Evolutionary conservation across 2,113 vertebrate genomes (phyloP), one percentile per base, ranked within the genome.

Genomic region (Catharus bicknelli): DNA sequence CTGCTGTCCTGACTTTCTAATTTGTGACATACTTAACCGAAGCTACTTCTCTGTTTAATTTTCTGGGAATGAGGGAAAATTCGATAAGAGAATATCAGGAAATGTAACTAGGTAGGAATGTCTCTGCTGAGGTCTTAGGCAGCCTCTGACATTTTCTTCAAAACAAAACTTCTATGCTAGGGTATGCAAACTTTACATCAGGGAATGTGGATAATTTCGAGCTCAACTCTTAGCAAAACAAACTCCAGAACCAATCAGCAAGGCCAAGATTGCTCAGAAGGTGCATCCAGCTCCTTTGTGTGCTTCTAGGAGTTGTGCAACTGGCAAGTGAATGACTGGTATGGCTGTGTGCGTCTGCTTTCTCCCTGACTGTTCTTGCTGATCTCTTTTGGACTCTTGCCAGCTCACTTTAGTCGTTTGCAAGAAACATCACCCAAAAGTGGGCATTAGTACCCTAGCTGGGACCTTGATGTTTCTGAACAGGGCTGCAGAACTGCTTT

Each of bases 401-500:
- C n/a, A 38, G 62, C 8, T 79, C 11, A 36, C n/a, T 90, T 88
- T 4, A 64, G 21, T 80, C 2, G 10, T 86, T 77, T 58, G 23
- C 5, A 8, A 54, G 87, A 74, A 76, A 54, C 29, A 58, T 22
- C 67, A 50, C 82, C 45, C 61, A 21, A 53, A 92, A 79, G 16
- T 34, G 54, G 68, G 38, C 63, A 18, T 11, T 6, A 48, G 50
- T 82, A 68, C 58, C 20, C 36, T n/a, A 23, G 36, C 27, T 85
- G 54, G 32, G 32, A 64, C 45, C 54, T 76, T 75, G 36, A 45
- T 72, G 15, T 76, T 92, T 29, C 40, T 82, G 50, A 85, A 66
- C 6, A 73, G 53, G 42, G 26, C 63, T 87, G 75, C 70, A 85
- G 42, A 95, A 73, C 38, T 80, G 70, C 70, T 90, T 94, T 85